Evolutionary conservation across 2,888 invertebrate species (phyloP).

Genomic region (Scrobipalpa atriplicella): DNA sequence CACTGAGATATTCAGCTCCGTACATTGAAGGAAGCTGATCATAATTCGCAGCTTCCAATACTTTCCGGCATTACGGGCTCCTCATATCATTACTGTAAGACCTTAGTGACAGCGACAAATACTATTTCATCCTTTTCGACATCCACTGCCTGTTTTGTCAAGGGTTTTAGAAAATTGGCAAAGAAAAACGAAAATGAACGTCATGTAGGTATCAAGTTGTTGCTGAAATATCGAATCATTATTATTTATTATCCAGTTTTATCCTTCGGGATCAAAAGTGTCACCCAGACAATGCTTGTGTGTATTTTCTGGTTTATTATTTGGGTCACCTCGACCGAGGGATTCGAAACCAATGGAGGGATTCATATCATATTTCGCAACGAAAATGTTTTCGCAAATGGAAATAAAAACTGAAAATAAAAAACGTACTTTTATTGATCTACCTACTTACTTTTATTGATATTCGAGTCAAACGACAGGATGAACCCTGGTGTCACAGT

Average conservation of each 20-base stretch:
- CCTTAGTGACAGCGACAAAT: not conserved
- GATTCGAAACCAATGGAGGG: not conserved
- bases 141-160: too few species aligned
- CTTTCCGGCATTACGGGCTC: not conserved
- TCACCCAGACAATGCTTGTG: not conserved
- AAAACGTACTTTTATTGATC: too few species aligned
- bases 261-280: not conserved
- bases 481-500: too few species aligned
- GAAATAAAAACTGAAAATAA: not conserved
- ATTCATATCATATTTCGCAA: not conserved
- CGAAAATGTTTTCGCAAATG: not conserved
- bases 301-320: conserved; percentile 1
- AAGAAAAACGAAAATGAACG: too few species aligned
- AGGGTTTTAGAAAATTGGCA: too few species aligned
- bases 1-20: not conserved
- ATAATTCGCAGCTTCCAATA: not conserved
- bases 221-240: not conserved
- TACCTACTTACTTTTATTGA: too few species aligned
- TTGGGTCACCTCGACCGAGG: conserved; percentile 1
- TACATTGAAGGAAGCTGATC: not conserved
- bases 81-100: not conserved
- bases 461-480: too few species aligned
- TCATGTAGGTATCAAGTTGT: too few species aligned
- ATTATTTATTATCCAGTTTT: not conserved
- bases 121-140: too few species aligned